A percentile compares a stretch with the other conserved stretches of the same genome.
These are phyloP conservation scores for Eupithecia inturbata DNA, from an alignment of 2,888 invertebrate genomes.

Conservation along the genomic window DNA sequence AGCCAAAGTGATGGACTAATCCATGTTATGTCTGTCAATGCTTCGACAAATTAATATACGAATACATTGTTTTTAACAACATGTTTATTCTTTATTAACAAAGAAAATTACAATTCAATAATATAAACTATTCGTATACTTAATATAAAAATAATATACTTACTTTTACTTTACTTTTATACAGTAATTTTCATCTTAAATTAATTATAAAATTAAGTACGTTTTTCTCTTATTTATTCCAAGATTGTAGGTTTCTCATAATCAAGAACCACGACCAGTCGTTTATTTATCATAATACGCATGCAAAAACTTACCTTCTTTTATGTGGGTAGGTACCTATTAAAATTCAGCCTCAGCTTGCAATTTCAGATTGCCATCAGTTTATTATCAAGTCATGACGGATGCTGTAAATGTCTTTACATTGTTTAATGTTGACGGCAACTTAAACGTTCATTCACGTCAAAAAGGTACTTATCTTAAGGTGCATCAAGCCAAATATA, in stretches of 20 bases:
- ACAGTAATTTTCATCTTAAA: too few relatives aligned
- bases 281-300: constrained; percentile 17
- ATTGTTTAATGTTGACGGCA: neutral
- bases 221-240: too few relatives aligned
- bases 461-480: neutral
- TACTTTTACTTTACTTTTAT: too few relatives aligned
- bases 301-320: constrained; percentile 13
- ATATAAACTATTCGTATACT: too few relatives aligned
- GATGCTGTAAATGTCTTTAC: constrained; percentile 7
- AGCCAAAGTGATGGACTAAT: neutral
- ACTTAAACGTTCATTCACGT: neutral
- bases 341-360: constrained; percentile 28
- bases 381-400: constrained; percentile 32
- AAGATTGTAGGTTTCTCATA: neutral
- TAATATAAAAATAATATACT: too few relatives aligned
- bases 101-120: too few relatives aligned
- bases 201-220: too few relatives aligned
- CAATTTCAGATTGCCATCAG: constrained; percentile 40
- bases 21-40: too few relatives aligned
- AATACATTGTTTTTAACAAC: too few relatives aligned
- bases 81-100: too few relatives aligned
- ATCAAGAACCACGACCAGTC: neutral
- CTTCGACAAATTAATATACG: too few relatives aligned
- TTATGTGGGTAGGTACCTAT: neutral
- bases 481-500: too few relatives aligned